A percentile compares a stretch with the other conserved stretches of the same genome.
Evolutionary conservation across 2,113 vertebrate species (phyloP).

Genomic region (Acanthochromis polyacanthus): DNA sequence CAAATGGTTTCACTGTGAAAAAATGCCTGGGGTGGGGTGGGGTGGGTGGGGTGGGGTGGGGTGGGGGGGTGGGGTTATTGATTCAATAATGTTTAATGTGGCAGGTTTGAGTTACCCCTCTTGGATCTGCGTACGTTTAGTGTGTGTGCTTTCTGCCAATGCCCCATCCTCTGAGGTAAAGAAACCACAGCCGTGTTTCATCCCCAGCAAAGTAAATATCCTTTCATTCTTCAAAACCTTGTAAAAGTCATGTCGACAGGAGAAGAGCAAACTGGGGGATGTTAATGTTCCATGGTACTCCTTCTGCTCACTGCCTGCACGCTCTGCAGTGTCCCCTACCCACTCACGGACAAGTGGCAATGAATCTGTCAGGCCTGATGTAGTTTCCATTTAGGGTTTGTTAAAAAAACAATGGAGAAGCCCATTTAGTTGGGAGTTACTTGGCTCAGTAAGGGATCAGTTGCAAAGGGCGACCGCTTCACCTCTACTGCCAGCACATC

Average conservation of each 20-base stretch:
- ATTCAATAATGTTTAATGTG: background rate
- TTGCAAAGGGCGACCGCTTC: constrained; percentile 2
- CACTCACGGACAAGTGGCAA: constrained; percentile 29
- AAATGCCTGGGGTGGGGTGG: constrained; percentile 1
- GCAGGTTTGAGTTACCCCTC: background rate
- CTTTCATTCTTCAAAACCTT: constrained; percentile 27
- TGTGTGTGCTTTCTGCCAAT: background rate
- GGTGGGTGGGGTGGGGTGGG: background rate
- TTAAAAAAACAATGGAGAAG: constrained; percentile 14
- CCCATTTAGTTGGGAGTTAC: constrained; percentile 5
- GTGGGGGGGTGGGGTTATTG: too few relatives aligned
- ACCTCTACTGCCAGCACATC: constrained; percentile 24
- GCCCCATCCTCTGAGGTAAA: background rate
- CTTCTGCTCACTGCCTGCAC: background rate
- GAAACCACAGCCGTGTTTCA: constrained; percentile 12
- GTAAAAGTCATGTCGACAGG: constrained; percentile 31
- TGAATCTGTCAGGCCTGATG: constrained; percentile 42
- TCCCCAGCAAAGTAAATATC: constrained; percentile 40
- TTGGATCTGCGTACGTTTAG: background rate
- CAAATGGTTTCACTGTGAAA: background rate
- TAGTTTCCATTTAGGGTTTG: constrained; percentile 42
- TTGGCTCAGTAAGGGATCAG: constrained; percentile 1
- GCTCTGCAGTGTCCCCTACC: constrained; percentile 15
- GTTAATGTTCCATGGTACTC: constrained; percentile 33
- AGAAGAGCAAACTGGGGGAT: constrained; percentile 25